Conservation (phyloP, 2,797 vertebrate species). For the Lagocephalus sceleratus region DNA sequence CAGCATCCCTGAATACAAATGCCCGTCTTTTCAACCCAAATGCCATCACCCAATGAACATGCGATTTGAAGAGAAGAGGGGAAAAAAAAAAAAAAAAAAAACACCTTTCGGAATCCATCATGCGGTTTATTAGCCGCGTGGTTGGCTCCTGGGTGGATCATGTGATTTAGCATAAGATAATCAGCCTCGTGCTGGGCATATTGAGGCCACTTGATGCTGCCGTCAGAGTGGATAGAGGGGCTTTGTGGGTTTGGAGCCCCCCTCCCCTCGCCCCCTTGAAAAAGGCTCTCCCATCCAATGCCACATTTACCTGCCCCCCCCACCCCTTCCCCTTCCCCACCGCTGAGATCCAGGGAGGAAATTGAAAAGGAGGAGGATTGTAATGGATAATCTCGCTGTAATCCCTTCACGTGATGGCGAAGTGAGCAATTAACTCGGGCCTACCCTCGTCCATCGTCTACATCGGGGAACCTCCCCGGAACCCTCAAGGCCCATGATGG, state of each 20-base stretch:
- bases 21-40: constrained; percentile 47
- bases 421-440: constrained; percentile 63
- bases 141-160: constrained; percentile 8
- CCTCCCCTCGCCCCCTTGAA: constrained; percentile 33
- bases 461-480: constrained; percentile 29
- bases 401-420: constrained; percentile 53
- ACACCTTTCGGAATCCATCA: constrained; percentile 21
- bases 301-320: neutral
- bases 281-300: constrained; percentile 31
- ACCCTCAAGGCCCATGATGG: constrained; percentile 20
- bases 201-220: constrained; percentile 40
- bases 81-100: constrained; percentile 2
- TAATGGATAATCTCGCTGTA: constrained; percentile 65
- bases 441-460: constrained; percentile 39
- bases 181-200: constrained; percentile 34
- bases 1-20: constrained; percentile 54
- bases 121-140: neutral
- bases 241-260: constrained; percentile 50
- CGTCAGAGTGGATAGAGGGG: constrained; percentile 36
- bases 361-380: constrained; percentile 35
- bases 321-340: constrained; percentile 18
- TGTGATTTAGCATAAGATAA: constrained; percentile 33
- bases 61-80: constrained; percentile 21
- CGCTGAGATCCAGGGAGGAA: constrained; percentile 12
- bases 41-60: constrained; percentile 25